These are phyloP conservation scores for Bambusicola thoracicus DNA, from an alignment of 2,113 vertebrate genomes.

Conservation along the genomic window DNA sequence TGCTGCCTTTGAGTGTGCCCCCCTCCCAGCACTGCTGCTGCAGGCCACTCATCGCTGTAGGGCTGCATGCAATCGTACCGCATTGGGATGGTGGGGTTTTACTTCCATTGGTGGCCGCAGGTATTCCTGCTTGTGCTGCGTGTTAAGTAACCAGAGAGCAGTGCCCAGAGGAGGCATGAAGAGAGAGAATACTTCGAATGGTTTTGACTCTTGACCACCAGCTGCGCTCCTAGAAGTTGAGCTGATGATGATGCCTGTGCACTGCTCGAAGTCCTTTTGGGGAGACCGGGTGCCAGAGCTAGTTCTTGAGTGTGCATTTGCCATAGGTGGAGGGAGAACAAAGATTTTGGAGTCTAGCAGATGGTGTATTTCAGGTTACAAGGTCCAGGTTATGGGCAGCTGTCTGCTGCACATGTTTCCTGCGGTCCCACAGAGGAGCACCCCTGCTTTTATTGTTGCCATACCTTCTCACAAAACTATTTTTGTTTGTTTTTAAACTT, in stretches of 20 bases:
- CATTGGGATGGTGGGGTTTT: accelerated
- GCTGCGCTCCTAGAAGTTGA: neutral
- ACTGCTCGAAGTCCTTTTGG: neutral
- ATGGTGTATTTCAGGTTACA: neutral
- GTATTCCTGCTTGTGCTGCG: neutral
- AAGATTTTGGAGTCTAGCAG: neutral
- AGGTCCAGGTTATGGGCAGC: neutral
- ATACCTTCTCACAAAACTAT: neutral
- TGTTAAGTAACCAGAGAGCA: accelerated
- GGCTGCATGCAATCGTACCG: accelerated
- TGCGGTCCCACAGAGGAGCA: neutral
- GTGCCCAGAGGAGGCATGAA: accelerated
- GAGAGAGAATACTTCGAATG: neutral
- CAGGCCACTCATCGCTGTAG: accelerated
- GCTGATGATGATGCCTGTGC: neutral
- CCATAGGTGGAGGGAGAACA: neutral
- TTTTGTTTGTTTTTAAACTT: neutral
- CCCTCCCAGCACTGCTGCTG: neutral
- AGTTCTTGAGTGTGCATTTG: neutral
- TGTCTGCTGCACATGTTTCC: neutral
- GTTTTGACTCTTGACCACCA: neutral
- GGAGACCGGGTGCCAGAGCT: neutral
- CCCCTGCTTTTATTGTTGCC: neutral
- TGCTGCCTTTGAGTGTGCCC: neutral
- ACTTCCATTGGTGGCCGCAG: neutral